A percentile compares a stretch with the other conserved stretches of the same genome.
Conservation (phyloP, 2,113 vertebrate species). For the Caranx ignobilis region DNA sequence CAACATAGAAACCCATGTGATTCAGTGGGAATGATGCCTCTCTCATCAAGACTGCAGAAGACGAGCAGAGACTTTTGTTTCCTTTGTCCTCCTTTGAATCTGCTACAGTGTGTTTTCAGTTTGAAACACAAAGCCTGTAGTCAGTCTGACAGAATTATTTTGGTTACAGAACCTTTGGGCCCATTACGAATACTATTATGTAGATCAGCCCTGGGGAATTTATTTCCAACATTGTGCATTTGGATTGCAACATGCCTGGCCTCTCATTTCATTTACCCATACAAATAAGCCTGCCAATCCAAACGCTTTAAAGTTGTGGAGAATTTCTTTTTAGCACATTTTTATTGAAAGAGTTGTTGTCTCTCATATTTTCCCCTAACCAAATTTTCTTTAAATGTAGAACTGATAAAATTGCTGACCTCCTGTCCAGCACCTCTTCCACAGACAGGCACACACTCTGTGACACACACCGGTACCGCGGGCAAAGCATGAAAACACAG, state of each 20-base stretch:
- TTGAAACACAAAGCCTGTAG: conserved; percentile 60
- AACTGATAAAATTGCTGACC: conserved; percentile 20
- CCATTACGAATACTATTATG: conserved; percentile 74
- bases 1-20: neutral
- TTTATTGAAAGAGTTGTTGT: conserved; percentile 15
- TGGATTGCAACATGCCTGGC: conserved; percentile 67
- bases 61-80: conserved; percentile 9
- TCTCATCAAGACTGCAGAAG: neutral
- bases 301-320: conserved; percentile 44
- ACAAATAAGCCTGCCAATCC: conserved; percentile 59
- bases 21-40: neutral
- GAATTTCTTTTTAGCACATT: conserved; percentile 34
- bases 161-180: conserved; percentile 67
- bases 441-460: neutral
- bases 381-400: conserved; percentile 29
- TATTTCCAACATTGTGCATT: conserved; percentile 64
- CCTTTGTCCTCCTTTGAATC: conserved; percentile 36
- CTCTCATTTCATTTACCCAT: conserved; percentile 61
- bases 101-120: conserved; percentile 47
- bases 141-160: conserved; percentile 73
- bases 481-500: conserved; percentile 37
- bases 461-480: conserved; percentile 18
- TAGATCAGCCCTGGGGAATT: conserved; percentile 69
- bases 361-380: conserved; percentile 1
- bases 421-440: neutral